These are phyloP conservation scores for Rhorus exstirpatorius DNA, from an alignment of 2,888 invertebrate species.

Conservation along the genomic window DNA sequence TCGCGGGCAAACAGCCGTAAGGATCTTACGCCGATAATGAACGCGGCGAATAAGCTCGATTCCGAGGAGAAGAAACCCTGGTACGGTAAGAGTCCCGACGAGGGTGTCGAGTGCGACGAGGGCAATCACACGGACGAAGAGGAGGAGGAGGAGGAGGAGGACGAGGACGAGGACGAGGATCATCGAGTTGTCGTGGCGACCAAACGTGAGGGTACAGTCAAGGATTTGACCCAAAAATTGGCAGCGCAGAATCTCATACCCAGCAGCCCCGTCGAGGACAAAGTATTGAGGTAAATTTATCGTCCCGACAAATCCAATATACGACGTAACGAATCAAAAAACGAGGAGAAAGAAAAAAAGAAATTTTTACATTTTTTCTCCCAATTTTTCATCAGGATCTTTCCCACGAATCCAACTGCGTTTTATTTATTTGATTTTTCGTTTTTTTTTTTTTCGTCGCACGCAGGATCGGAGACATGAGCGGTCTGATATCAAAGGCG, in stretches of 20 bases:
- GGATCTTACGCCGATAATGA: slow-evolving; percentile 87
- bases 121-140: slow-evolving; percentile 86
- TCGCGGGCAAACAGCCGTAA: slow-evolving; percentile 86
- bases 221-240: slow-evolving; percentile 95
- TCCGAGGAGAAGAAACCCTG: slow-evolving; percentile 87
- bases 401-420: too few species aligned
- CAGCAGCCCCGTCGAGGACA: slow-evolving; percentile 86
- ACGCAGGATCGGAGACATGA: slow-evolving; percentile 92
- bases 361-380: too few species aligned
- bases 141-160: slow-evolving; percentile 88
- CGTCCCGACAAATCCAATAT: neutral
- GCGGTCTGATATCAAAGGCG: slow-evolving; percentile 96
- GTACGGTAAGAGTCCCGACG: slow-evolving; percentile 87
- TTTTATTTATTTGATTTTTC: too few species aligned
- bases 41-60: slow-evolving; percentile 88
- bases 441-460: neutral
- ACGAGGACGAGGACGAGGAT: slow-evolving; percentile 87
- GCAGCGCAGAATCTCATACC: slow-evolving; percentile 90
- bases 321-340: neutral
- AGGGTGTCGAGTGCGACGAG: slow-evolving; percentile 88
- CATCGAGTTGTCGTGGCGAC: slow-evolving; percentile 90
- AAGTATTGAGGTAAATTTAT: slow-evolving; percentile 82
- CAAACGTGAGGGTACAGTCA: slow-evolving; percentile 94
- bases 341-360: too few species aligned
- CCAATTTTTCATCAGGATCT: too few species aligned